These are phyloP conservation scores for Octopus sinensis DNA, from an alignment of 1,140 invertebrate species.

Conservation along the genomic window DNA sequence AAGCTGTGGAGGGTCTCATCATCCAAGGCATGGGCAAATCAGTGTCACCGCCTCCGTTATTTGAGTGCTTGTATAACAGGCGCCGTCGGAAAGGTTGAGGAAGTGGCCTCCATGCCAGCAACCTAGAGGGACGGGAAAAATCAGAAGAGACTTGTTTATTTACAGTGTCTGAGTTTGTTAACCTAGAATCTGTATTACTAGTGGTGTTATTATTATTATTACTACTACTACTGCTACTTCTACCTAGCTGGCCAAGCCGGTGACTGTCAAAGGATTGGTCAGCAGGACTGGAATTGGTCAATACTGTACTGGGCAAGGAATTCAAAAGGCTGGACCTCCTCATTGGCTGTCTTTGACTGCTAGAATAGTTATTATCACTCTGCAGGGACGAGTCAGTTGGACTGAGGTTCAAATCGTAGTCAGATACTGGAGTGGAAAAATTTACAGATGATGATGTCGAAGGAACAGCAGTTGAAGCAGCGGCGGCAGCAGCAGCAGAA, in stretches of 20 bases:
- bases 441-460: background rate
- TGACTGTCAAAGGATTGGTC: too few relatives aligned
- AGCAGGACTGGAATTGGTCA: too few relatives aligned
- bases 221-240: too few relatives aligned
- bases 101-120: background rate
- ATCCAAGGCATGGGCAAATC: background rate
- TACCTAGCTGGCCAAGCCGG: too few relatives aligned
- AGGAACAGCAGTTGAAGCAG: background rate
- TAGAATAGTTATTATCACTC: too few relatives aligned
- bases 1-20: too few relatives aligned
- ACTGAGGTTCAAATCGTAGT: background rate
- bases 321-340: too few relatives aligned
- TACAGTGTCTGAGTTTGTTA: background rate
- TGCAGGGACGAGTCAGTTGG: background rate
- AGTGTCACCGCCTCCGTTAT: background rate
- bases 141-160: background rate
- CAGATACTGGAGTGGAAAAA: background rate
- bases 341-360: too few relatives aligned
- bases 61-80: background rate
- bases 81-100: background rate
- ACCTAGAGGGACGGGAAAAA: constrained; percentile 5
- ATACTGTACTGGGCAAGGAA: too few relatives aligned
- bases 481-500: background rate
- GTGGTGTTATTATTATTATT: too few relatives aligned
- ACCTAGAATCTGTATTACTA: background rate